Evolutionary conservation across 1,140 invertebrate genomes (phyloP), one percentile per base, ranked within the genome.

Genomic region (Cylas formicarius): DNA sequence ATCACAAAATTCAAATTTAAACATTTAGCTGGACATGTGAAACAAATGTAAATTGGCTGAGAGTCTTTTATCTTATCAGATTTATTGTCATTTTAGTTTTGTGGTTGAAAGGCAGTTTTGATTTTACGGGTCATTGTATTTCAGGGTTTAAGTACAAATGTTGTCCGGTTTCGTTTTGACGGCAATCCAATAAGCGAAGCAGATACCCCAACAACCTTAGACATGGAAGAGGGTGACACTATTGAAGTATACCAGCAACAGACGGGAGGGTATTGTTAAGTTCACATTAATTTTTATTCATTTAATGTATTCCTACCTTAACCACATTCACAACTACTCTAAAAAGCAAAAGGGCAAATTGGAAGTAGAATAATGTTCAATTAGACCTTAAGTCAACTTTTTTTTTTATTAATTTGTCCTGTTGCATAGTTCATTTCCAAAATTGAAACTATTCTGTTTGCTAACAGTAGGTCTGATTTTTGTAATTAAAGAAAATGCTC

Each of bases 221-320:
- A 93, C 60, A 94, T 95, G 90, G 90, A 94, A 66, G 90, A 94
- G 69, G 89, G 88, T 3, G 90, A 94, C 61, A 90, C 89, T 57
- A 94, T 95, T 72, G 90, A 94, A 73, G 89, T 94, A 38, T 94
- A 92, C 66, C 89, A 92, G 69, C 88, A 92, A 70, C 90, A 94
- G 68, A 90, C 88, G 28, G 88, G 89, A 44, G 89, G 89, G 27
- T 44, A 40, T 27, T 53, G 40, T 48, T 54, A 34, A 50, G 26
- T 22, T 20, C 35, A 26, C 40, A 24, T 27, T 17, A 26, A 39
- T 22, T 14, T 27, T 39, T 26, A 28, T 7, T 6, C 10, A 11
- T 8, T 18, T 29, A 24, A 17, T 38, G 27, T 49, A 44, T 35
- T 26, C 27, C 26, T 38, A 29, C 21, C 35, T 22, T 39, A 43